Evolutionary conservation across 1,140 invertebrate genomes (phyloP).

Genomic region (Ephestia elutella): DNA sequence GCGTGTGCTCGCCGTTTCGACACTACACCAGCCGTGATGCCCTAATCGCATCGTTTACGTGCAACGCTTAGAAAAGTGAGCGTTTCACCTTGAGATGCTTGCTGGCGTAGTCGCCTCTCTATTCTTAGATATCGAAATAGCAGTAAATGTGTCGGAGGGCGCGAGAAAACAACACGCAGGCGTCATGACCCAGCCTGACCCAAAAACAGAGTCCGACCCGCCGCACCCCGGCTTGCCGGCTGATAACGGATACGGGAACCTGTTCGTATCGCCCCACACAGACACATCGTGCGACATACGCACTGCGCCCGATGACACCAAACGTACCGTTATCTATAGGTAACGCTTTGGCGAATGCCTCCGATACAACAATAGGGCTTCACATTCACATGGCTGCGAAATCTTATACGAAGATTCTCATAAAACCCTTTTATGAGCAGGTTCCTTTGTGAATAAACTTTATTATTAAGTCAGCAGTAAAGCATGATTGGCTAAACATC

Average conservation of each 20-base stretch:
- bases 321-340: conserved; percentile 42
- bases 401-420: too few species aligned
- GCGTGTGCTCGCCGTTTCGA: conserved; percentile 46
- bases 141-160: conserved; percentile 47
- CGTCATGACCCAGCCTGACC: conserved; percentile 70
- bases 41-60: conserved; percentile 66
- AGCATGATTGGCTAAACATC: neutral
- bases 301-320: conserved; percentile 26
- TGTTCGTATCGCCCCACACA: conserved; percentile 43
- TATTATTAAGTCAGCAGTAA: neutral
- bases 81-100: conserved; percentile 65
- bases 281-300: conserved; percentile 29
- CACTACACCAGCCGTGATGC: conserved; percentile 54
- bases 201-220: conserved; percentile 60
- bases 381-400: too few species aligned
- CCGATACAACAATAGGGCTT: too few species aligned
- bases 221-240: conserved; percentile 47
- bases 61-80: conserved; percentile 67
- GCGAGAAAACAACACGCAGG: conserved; percentile 54
- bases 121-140: conserved; percentile 60
- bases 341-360: neutral
- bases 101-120: conserved; percentile 56
- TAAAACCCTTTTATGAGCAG: too few species aligned
- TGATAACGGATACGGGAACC: conserved; percentile 65
- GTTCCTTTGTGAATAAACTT: neutral